Percentiles rank a stretch among this genome's conserved stretches.
Conservation (phyloP, 2,113 vertebrate species). For the Vicugna pacos region DNA sequence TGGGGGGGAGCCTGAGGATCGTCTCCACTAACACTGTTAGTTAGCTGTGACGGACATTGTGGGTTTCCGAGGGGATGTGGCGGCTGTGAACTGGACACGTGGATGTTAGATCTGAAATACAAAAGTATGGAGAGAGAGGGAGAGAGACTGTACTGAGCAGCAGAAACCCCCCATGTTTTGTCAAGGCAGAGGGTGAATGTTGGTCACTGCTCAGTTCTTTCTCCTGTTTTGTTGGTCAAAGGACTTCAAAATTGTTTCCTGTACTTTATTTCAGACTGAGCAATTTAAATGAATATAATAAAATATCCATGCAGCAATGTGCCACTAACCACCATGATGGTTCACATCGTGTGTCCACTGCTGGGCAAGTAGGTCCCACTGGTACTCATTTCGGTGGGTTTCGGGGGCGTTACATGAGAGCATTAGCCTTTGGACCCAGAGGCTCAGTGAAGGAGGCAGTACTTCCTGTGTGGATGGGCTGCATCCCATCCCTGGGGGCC, state of each 20-base stretch:
- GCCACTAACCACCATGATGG: background rate
- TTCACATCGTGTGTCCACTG: accelerated
- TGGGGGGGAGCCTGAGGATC: no score
- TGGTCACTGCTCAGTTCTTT: background rate
- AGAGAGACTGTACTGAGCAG: background rate
- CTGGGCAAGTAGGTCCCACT: background rate
- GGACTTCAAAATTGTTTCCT: background rate
- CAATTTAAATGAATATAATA: background rate
- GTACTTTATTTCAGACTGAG: background rate
- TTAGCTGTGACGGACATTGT: background rate
- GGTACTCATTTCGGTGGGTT: background rate
- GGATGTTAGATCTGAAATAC: background rate
- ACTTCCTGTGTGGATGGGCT: background rate
- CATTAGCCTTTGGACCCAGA: background rate
- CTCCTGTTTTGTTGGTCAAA: background rate
- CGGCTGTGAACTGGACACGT: background rate
- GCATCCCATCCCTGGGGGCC: background rate
- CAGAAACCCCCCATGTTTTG: background rate
- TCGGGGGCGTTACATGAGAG: background rate
- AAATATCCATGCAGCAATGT: background rate
- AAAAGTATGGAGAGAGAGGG: background rate
- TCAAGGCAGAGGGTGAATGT: no score
- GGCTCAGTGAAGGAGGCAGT: background rate
- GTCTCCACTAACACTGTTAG: background rate
- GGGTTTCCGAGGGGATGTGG: background rate